These are phyloP conservation scores for Spilosoma lubricipeda DNA, from an alignment of 2,888 invertebrate genomes.

Conservation along the genomic window DNA sequence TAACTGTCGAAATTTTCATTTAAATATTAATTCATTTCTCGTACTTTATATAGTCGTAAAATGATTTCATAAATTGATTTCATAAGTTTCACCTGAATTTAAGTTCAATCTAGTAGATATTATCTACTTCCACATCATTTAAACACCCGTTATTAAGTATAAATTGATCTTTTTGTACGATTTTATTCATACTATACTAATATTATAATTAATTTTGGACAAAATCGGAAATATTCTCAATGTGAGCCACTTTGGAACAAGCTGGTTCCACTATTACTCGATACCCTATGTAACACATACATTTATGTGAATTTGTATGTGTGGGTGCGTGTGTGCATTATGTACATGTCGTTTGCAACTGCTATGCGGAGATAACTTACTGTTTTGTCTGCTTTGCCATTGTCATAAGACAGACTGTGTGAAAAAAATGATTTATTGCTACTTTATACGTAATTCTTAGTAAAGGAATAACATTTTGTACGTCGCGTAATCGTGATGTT, in stretches of 20 bases:
- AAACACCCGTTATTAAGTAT: not conserved
- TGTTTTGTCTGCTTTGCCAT: conserved; percentile 42
- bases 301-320: not conserved
- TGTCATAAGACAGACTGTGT: conserved; percentile 49
- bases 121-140: too few species aligned
- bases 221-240: not conserved
- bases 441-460: conserved; percentile 24
- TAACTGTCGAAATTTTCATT: not conserved
- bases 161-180: conserved; percentile 24
- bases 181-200: conserved; percentile 29
- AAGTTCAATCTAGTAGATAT: not conserved
- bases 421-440: conserved; percentile 41
- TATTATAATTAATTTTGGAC: not conserved
- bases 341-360: not conserved
- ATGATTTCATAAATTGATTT: not conserved
- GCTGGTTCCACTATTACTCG: conserved; percentile 26
- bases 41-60: not conserved
- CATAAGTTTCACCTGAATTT: not conserved
- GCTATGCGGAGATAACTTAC: conserved; percentile 11
- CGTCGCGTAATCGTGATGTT: conserved; percentile 3
- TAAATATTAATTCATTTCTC: not conserved
- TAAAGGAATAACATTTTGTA: conserved; percentile 30
- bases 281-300: conserved; percentile 15
- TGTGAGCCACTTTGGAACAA: not conserved
- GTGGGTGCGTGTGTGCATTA: not conserved